Conservation (phyloP, 2,113 vertebrate genomes). For the Sinosuthora webbiana region DNA sequence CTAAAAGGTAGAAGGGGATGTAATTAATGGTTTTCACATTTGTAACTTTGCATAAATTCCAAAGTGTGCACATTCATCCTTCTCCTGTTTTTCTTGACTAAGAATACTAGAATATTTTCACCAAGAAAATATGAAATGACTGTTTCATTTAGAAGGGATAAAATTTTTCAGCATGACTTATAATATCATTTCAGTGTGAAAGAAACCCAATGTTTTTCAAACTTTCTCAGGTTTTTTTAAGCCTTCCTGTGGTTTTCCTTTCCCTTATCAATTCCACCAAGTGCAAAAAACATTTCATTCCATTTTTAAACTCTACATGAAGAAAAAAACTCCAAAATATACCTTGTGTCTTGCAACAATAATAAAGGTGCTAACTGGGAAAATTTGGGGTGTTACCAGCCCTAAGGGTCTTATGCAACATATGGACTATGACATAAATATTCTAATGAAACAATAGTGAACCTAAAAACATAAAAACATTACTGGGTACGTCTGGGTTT, state of each 20-base stretch:
- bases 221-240: neutral
- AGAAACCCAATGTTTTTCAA: neutral
- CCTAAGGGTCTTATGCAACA: neutral
- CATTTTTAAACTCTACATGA: neutral
- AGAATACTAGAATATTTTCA: neutral
- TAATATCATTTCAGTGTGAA: neutral
- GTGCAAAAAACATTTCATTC: neutral
- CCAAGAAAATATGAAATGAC: neutral
- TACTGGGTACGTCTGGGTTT: neutral
- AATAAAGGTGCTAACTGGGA: neutral
- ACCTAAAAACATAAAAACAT: neutral
- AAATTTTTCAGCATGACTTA: neutral
- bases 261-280: neutral
- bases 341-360: neutral
- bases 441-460: neutral
- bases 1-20: neutral
- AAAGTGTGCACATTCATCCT: neutral
- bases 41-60: neutral
- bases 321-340: rapidly evolving
- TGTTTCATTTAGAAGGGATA: neutral
- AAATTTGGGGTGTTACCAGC: neutral
- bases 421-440: neutral
- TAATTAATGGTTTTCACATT: neutral
- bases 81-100: neutral
- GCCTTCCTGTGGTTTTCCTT: neutral